These are phyloP conservation scores for Heliconius eleuchia DNA, from an alignment of 1,140 invertebrate genomes.

Conservation along the genomic window DNA sequence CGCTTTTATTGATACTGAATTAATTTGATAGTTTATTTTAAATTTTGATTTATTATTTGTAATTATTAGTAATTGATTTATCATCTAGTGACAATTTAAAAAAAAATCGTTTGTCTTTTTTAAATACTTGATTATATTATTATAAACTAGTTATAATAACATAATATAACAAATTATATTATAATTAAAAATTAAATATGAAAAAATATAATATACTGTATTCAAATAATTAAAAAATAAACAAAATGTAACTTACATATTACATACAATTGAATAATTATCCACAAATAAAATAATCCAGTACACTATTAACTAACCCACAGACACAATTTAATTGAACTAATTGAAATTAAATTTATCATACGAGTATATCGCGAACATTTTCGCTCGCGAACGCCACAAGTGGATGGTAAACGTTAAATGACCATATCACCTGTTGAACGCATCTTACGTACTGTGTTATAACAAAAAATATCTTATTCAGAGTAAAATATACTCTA, in stretches of 20 bases:
- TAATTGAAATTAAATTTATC: conserved; percentile 31
- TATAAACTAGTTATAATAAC: too few relatives aligned
- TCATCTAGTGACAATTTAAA: background rate
- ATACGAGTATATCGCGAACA: conserved; percentile 42
- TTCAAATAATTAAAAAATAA: conserved; percentile 6
- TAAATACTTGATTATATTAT: too few relatives aligned
- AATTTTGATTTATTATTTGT: background rate
- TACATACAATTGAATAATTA: conserved; percentile 17
- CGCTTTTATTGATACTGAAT: background rate
- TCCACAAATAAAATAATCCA: conserved; percentile 23
- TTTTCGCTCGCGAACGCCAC: conserved; percentile 55
- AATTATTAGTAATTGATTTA: background rate
- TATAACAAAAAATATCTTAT: conserved; percentile 26
- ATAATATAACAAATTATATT: too few relatives aligned
- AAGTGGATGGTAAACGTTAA: conserved; percentile 59
- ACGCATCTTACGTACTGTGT: conserved; percentile 40
- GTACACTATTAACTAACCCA: conserved; percentile 28
- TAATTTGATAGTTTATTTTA: conserved; percentile 8
- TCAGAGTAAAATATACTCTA: conserved; percentile 22
- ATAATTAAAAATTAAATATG: background rate
- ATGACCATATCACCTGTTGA: conserved; percentile 61
- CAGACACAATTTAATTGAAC: conserved; percentile 22
- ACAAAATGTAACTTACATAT: conserved; percentile 23
- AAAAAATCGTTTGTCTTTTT: too few relatives aligned
- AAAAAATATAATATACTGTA: background rate